Evolutionary conservation across 2,888 invertebrate genomes (phyloP).

Genomic region (Incurvaria masculella): DNA sequence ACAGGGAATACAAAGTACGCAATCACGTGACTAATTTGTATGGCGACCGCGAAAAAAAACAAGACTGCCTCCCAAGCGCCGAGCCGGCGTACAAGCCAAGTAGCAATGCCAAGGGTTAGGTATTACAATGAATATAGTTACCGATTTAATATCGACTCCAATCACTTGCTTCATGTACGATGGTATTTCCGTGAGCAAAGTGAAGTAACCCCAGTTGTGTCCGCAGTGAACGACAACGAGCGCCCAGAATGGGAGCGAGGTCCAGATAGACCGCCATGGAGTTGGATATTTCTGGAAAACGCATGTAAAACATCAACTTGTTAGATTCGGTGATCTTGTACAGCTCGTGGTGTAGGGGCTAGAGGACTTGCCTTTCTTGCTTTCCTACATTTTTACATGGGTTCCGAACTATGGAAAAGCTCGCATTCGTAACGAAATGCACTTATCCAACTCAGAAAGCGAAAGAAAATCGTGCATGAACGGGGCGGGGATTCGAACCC

Average conservation of each 20-base stretch:
- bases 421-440: too few species aligned
- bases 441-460: too few species aligned
- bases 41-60: too few species aligned
- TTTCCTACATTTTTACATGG: constrained; percentile 1
- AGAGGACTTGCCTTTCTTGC: too few species aligned
- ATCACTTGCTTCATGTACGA: constrained; percentile 64
- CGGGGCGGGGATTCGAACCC: too few species aligned
- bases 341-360: constrained; percentile 6
- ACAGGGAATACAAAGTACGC: too few species aligned
- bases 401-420: too few species aligned
- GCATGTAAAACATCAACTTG: not conserved
- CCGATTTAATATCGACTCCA: constrained; percentile 55
- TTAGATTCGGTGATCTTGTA: constrained; percentile 5
- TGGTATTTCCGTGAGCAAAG: constrained; percentile 68
- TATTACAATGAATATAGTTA: constrained; percentile 25
- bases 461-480: too few species aligned
- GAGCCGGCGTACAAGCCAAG: too few species aligned
- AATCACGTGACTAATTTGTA: too few species aligned
- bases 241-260: constrained; percentile 63
- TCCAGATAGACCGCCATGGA: constrained; percentile 65
- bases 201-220: constrained; percentile 75
- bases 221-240: constrained; percentile 62
- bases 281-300: constrained; percentile 46
- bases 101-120: not conserved
- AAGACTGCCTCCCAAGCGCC: too few species aligned